Evolutionary conservation across 2,888 invertebrate genomes (phyloP).

Genomic region (Sarcophaga carnaria): DNA sequence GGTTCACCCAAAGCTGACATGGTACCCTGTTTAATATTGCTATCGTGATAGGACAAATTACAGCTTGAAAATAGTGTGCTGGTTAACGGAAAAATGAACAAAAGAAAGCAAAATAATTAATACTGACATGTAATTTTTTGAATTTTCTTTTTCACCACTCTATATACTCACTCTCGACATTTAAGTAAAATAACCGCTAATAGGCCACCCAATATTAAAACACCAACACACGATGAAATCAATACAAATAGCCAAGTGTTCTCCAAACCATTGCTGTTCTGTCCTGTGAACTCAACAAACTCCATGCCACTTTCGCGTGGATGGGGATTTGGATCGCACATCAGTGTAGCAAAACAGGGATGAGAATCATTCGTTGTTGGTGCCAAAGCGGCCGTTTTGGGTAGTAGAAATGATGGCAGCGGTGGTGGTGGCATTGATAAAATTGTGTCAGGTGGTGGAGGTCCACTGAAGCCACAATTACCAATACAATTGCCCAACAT

Average conservation of each 20-base stretch:
- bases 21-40: conserved; percentile 83
- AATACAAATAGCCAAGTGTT: conserved; percentile 92
- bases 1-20: conserved; percentile 84
- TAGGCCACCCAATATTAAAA: conserved; percentile 89
- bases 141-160: background rate
- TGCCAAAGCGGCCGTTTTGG: conserved; percentile 78
- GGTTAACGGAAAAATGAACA: background rate
- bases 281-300: conserved; percentile 90
- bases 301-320: conserved; percentile 87
- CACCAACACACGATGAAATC: conserved; percentile 90
- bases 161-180: conserved; percentile 87
- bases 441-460: conserved; percentile 89
- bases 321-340: conserved; percentile 85
- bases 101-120: conserved; percentile 1
- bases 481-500: conserved; percentile 80
- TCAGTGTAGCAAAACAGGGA: conserved; percentile 85
- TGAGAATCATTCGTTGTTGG: conserved; percentile 84
- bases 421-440: conserved; percentile 93
- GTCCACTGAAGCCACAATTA: conserved; percentile 78
- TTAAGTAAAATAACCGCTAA: conserved; percentile 90
- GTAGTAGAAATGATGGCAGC: conserved; percentile 87
- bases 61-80: conserved; percentile 76
- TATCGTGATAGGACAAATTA: conserved; percentile 80
- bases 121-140: background rate
- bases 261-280: conserved; percentile 83